Base-by-base conservation (phyloP, 2,113 vertebrate species). In the Athene noctua region DNA sequence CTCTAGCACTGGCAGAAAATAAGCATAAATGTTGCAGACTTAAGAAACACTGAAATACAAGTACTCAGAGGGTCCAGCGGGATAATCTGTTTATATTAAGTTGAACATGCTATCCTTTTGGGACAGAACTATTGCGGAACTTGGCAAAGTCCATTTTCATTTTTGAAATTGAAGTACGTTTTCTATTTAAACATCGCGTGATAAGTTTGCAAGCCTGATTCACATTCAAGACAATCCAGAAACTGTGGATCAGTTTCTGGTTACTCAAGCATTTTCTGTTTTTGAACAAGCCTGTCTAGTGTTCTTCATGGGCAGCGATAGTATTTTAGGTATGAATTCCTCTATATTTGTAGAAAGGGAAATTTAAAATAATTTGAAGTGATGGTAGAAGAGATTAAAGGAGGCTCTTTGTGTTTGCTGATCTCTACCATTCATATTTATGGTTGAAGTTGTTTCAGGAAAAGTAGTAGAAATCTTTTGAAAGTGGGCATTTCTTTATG, bases 41-140 rank as follows among this genome's bases (percentile, higher is more conserved):
- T 96, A 77, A 95, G 92, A 97, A 97, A 97, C 52, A 54, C 95
- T 97, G 96, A 97, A 92, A 97, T 96, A 97, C 80, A 97, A 96
- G 95, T 97, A 96, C 89, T 97, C 72, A 90, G 97, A 96, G 93
- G 92, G 97, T 98, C 97, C 97, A 96, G 70, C 9, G 42, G 92
- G 89, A 95, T 97, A 96, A 98, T 98, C 95, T 98, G 96, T 98
- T 98, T 98, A 98, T 97, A 97, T 97, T 96, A 97, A 97, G 96
- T 94, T 97, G 96, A 98, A 97, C 96, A 96, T 97, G 96, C 94
- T 98, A 97, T 97, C 96, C 98, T 97, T 97, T 96, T 94, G 97
- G 97, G 96, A 97, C 96, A 97, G 92, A 97, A 96, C 97, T 98
- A 57, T 96, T 98, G 94, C 89, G 96, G 96, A 96, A 92, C 94